Percentiles rank a stretch among this genome's conserved stretches.
Evolutionary conservation across 1,140 invertebrate species (phyloP).

Genomic region (Drosophila tsacasi): DNA sequence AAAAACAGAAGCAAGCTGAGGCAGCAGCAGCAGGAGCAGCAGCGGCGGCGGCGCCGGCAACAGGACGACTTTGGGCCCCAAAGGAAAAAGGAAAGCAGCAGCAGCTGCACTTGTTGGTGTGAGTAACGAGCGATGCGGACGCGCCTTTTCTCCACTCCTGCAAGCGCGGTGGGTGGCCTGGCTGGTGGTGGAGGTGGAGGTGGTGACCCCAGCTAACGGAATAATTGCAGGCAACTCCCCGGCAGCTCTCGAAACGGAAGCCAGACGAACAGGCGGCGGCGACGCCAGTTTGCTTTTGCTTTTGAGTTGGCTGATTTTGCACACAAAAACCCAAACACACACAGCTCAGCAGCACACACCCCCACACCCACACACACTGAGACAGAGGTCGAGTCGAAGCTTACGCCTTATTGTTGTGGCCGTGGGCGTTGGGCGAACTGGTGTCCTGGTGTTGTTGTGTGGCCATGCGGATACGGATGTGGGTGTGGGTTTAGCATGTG

Average conservation of each 20-base stretch:
- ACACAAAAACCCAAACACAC: constrained; percentile 51
- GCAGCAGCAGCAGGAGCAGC: constrained; percentile 26
- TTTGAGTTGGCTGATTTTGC: constrained; percentile 75
- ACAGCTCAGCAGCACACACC: not conserved
- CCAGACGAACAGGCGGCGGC: constrained; percentile 74
- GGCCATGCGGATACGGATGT: constrained; percentile 28
- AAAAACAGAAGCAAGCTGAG: constrained; percentile 56
- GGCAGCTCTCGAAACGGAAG: constrained; percentile 63
- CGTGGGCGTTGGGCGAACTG: constrained; percentile 38
- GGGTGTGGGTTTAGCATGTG: constrained; percentile 20
- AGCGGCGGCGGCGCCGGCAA: constrained; percentile 35
- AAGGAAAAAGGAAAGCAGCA: constrained; percentile 62
- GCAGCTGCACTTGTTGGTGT: constrained; percentile 76
- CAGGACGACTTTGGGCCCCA: constrained; percentile 55
- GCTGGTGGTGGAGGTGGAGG: constrained; percentile 25
- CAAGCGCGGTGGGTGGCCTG: not conserved
- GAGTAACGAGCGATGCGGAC: constrained; percentile 80
- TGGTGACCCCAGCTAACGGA: constrained; percentile 78
- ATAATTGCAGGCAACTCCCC: constrained; percentile 81
- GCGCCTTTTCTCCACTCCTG: constrained; percentile 65
- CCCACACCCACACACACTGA: constrained; percentile 1
- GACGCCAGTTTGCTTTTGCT: constrained; percentile 26
- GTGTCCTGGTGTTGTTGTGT: constrained; percentile 41
- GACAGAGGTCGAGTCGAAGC: constrained; percentile 62
- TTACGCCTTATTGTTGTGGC: constrained; percentile 62